Conservation (phyloP, 2,888 invertebrate genomes). For the Cephus pygmeus region DNA sequence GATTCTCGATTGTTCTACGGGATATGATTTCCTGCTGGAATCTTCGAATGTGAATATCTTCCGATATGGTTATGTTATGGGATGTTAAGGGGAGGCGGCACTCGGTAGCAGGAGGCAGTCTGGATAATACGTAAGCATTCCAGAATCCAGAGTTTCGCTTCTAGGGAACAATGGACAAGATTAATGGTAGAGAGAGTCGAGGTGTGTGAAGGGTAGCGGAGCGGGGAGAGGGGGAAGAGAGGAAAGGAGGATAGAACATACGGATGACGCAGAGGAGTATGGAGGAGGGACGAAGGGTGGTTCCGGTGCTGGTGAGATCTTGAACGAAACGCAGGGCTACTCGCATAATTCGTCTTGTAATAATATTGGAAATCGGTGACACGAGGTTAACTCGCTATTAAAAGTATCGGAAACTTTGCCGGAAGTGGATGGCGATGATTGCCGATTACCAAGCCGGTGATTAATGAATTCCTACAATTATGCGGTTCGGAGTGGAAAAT, state of each 20-base stretch:
- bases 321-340: neutral
- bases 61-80: constrained; percentile 11
- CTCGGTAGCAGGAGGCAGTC: constrained; percentile 19
- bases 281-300: neutral
- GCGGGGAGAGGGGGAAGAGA: neutral
- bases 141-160: constrained; percentile 35
- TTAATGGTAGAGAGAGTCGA: constrained; percentile 43
- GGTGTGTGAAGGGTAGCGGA: constrained; percentile 27
- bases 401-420: neutral
- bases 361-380: constrained; percentile 30
- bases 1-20: neutral
- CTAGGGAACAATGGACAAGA: constrained; percentile 50
- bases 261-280: neutral
- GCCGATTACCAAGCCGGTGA: constrained; percentile 17
- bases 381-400: constrained; percentile 34
- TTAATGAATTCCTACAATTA: neutral
- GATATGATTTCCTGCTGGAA: neutral
- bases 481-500: neutral
- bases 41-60: constrained; percentile 31
- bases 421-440: constrained; percentile 16
- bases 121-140: constrained; percentile 42
- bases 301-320: constrained; percentile 1
- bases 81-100: neutral
- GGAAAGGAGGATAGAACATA: neutral
- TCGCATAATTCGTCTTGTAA: constrained; percentile 44